Evolutionary conservation across 1,140 invertebrate species (phyloP), one percentile per base, ranked within the genome.

Genomic region (Trigoniulus corallinus): DNA sequence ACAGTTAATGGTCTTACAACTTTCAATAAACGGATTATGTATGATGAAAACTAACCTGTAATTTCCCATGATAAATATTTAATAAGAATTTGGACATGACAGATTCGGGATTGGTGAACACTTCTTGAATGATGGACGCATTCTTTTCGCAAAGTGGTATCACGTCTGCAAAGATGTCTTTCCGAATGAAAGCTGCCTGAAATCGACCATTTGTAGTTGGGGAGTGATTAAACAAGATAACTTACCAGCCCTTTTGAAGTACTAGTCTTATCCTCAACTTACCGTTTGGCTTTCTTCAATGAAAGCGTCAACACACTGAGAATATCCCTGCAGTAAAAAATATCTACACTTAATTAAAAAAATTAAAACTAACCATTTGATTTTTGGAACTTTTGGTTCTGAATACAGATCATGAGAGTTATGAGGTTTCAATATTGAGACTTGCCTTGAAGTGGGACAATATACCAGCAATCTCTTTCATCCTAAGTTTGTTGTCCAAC

Each of bases 21-120:
- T 12, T 25, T 55, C 40, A 39, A 49, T 37, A n/a, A n/a, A n/a
- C n/a, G n/a, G n/a, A n/a, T n/a, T n/a, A n/a, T n/a, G n/a, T n/a
- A n/a, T n/a, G n/a, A n/a, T n/a, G n/a, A 18, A 34, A 56, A 46
- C 37, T 2, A 62, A 76, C 77, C 67, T 80, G 83, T 34, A 98
- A 70, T 66, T 92, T 88, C 3, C 88, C 71, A 59, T 95, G 87
- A 67, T 93, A 98, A 52, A 98, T 88, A 61, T 95, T 95, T 1
- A 97, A 70, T 26, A 98, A 84, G 71, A 97, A 94, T 70, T 97
- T 98, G 34, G 84, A 82, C 88, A 98, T 97, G 0, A 98, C 91
- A 75, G 92, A 85, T 56, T 95, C 86, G 0, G 92, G 88, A 70
- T 92, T 94, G n/a, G 78, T 80, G 62, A 98, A 98, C 0, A 98